A percentile compares a stretch with the other conserved stretches of the same genome.
phyloP scores from a whole-genome alignment of 2,888 invertebrate species.

The Diaphora mendica region DNA sequence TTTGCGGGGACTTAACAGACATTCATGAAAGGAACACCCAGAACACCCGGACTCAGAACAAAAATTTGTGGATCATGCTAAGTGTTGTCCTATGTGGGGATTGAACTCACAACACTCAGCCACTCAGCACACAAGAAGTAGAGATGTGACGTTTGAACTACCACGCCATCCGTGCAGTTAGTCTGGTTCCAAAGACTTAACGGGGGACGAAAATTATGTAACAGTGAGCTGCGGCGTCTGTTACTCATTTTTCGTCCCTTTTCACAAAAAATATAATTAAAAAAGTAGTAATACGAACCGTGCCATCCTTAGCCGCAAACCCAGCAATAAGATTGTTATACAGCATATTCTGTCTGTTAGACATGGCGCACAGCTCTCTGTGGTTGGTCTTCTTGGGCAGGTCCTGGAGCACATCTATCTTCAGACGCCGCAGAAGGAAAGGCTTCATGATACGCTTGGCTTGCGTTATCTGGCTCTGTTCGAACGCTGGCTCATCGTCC shows the following conservation, averaged over 20 bases:
- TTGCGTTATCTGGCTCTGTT: constrained; percentile 95
- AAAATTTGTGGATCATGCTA: not conserved
- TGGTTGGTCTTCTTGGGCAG: constrained; percentile 93
- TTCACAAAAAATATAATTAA: not conserved
- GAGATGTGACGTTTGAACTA: too few species aligned
- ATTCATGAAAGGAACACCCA: not conserved
- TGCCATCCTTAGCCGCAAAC: constrained; percentile 88
- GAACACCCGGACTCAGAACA: not conserved
- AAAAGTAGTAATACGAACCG: constrained; percentile 66
- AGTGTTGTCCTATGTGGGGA: not conserved
- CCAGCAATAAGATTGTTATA: constrained; percentile 91
- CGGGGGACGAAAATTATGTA: too few species aligned
- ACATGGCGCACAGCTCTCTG: constrained; percentile 88
- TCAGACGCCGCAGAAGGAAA: constrained; percentile 95
- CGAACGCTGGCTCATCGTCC: constrained; percentile 92
- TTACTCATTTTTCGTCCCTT: not conserved
- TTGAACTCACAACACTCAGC: too few species aligned
- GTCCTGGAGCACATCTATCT: constrained; percentile 94
- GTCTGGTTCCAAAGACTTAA: too few species aligned
- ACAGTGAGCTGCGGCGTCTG: not conserved
- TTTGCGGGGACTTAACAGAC: not conserved
- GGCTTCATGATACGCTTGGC: constrained; percentile 99
- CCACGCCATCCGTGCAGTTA: too few species aligned
- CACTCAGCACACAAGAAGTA: too few species aligned
- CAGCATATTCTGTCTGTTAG: constrained; percentile 89